phyloP scores from a whole-genome alignment of 2,888 invertebrate species.

The Pegoplata infirma region DNA sequence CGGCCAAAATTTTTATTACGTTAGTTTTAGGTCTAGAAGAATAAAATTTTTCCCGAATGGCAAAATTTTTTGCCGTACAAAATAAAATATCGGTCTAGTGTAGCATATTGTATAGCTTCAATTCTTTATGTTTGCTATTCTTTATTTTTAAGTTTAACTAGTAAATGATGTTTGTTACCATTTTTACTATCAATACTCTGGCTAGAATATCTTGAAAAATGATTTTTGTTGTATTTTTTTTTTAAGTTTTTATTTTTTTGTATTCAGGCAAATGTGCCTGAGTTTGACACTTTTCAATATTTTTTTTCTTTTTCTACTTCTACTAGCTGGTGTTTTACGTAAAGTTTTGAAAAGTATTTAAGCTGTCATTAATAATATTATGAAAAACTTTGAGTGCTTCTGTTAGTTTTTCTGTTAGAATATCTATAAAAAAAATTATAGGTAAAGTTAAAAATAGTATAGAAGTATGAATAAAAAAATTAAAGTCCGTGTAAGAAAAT shows the following conservation, averaged over 20 bases:
- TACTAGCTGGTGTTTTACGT: conserved; percentile 10
- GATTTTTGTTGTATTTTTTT: neutral
- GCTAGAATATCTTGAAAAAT: conserved; percentile 2
- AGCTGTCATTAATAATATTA: conserved; percentile 58
- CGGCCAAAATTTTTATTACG: too few relatives aligned
- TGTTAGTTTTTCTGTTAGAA: conserved; percentile 14
- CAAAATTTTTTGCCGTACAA: too few relatives aligned
- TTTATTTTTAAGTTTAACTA: neutral
- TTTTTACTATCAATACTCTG: conserved; percentile 1
- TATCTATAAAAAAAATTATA: conserved; percentile 25
- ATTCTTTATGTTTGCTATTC: conserved; percentile 7
- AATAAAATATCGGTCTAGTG: too few relatives aligned
- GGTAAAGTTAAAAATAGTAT: neutral
- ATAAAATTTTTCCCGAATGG: too few relatives aligned
- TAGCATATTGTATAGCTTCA: neutral
- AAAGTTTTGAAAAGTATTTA: conserved; percentile 48
- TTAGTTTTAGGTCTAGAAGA: too few relatives aligned
- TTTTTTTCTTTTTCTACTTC: neutral
- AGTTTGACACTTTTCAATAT: conserved; percentile 28
- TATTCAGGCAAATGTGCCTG: neutral
- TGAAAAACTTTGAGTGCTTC: conserved; percentile 39
- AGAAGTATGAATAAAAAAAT: neutral
- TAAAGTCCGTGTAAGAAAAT: neutral
- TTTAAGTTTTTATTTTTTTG: too few relatives aligned
- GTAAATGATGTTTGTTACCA: neutral